A percentile compares a stretch with the other conserved stretches of the same genome.
Conservation (phyloP, 2,113 vertebrate species). For the Halcyon malimbica region DNA sequence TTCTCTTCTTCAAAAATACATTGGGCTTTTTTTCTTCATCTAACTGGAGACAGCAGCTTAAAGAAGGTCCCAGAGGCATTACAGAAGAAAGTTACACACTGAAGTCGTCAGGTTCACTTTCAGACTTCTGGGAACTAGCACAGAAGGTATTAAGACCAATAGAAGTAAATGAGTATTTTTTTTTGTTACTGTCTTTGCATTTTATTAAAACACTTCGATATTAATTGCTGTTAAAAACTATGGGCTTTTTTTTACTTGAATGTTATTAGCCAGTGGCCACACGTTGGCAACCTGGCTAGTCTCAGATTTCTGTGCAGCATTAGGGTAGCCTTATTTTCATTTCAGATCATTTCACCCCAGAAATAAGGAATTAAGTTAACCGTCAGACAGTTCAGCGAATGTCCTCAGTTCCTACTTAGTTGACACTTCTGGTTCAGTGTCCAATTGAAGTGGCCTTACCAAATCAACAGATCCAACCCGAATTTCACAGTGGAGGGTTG, state of each 20-base stretch:
- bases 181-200: constrained; percentile 30
- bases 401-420: not conserved
- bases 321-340: not conserved
- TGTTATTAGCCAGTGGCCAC: not conserved
- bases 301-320: not conserved
- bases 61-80: not conserved
- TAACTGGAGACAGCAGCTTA: not conserved
- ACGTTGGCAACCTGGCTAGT: not conserved
- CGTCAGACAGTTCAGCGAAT: not conserved
- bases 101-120: not conserved
- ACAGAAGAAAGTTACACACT: not conserved
- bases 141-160: not conserved
- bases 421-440: not conserved
- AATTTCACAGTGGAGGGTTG: not conserved
- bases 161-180: not conserved
- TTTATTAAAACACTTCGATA: constrained; percentile 37
- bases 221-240: constrained; percentile 32
- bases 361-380: not conserved
- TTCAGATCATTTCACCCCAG: not conserved
- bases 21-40: not conserved
- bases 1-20: not conserved
- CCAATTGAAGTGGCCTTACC: not conserved
- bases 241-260: not conserved
- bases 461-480: not conserved
- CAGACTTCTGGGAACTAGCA: not conserved